A percentile compares a stretch with the other conserved stretches of the same genome.
These are phyloP conservation scores for Nephrocerus scutellatus DNA, from an alignment of 2,888 invertebrate species.

Conservation along the genomic window DNA sequence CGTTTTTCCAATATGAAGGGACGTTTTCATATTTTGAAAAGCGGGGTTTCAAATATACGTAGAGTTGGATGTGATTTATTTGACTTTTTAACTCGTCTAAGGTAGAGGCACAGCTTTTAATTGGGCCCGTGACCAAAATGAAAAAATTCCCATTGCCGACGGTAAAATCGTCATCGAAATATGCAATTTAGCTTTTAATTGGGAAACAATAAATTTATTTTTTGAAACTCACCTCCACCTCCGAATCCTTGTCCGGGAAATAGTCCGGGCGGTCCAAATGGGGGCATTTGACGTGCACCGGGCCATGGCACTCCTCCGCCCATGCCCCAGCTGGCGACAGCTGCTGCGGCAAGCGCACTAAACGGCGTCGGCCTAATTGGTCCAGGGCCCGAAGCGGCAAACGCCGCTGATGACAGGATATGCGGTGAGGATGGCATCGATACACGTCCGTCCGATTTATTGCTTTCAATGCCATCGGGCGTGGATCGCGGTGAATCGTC, in stretches of 20 bases:
- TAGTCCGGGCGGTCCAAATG: constrained; percentile 56
- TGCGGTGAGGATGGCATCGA: constrained; percentile 36
- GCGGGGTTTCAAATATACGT: no score
- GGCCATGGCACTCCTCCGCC: constrained; percentile 54
- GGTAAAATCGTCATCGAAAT: background rate
- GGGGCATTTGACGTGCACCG: constrained; percentile 55
- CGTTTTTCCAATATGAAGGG: no score
- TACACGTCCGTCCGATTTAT: constrained; percentile 39
- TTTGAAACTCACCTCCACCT: constrained; percentile 49
- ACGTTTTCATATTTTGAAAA: no score
- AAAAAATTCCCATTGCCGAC: no score
- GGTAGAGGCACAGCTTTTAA: no score
- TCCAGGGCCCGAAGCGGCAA: constrained; percentile 50
- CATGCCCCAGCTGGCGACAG: constrained; percentile 59
- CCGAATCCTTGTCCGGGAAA: constrained; percentile 60
- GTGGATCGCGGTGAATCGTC: constrained; percentile 49
- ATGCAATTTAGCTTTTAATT: background rate
- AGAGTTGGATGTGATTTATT: no score
- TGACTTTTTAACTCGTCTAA: no score
- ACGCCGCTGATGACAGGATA: constrained; percentile 40
- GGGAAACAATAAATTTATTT: constrained; percentile 2
- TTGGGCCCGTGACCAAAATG: no score
- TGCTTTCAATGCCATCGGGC: constrained; percentile 43
- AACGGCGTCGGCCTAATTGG: constrained; percentile 73
- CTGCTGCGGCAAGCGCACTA: constrained; percentile 65